phyloP scores from a whole-genome alignment of 2,113 vertebrate species.

The Ibidorhyncha struthersii region DNA sequence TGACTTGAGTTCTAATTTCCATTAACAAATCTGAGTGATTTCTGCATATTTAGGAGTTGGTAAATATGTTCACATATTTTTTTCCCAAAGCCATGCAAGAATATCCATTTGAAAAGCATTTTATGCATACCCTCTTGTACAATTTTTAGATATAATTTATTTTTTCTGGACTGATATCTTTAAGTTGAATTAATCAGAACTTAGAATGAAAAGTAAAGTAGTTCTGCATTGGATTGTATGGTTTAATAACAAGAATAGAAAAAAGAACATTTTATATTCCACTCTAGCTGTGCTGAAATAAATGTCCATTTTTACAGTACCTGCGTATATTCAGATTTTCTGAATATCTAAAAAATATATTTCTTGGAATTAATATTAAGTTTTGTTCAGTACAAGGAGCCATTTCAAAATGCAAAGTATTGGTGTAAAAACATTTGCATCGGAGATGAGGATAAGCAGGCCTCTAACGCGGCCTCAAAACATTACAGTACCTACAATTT shows the following conservation, averaged over 20 bases:
- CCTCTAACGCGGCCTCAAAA: neutral
- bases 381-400: neutral
- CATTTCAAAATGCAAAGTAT: neutral
- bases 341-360: neutral
- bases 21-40: neutral
- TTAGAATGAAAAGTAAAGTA: neutral
- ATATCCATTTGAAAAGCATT: neutral
- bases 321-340: neutral
- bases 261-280: neutral
- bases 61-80: neutral
- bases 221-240: neutral
- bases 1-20: neutral
- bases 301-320: neutral
- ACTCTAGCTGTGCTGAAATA: neutral
- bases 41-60: neutral
- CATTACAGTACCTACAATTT: neutral
- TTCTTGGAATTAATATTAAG: neutral
- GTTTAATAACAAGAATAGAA: neutral
- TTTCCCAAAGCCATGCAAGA: neutral
- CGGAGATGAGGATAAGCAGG: neutral
- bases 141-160: neutral
- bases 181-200: neutral
- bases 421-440: neutral
- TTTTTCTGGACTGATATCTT: neutral
- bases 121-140: neutral